Evolutionary conservation across 2,113 vertebrate genomes (phyloP).

Genomic region (Xyrauchen texanus): DNA sequence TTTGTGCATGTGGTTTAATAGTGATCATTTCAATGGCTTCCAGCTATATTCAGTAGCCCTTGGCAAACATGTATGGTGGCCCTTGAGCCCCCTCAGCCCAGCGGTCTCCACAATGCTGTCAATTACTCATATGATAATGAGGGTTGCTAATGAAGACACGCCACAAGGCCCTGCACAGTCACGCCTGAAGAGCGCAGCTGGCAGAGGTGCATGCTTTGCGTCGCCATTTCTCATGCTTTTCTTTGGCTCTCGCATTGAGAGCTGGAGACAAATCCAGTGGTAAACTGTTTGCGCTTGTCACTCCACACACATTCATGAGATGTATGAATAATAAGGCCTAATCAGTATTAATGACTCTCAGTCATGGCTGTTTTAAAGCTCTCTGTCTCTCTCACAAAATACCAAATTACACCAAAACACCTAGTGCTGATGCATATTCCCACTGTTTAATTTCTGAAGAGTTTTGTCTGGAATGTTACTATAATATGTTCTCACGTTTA

Average conservation of each 20-base stretch:
- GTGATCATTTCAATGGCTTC: conserved; percentile 48
- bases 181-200: conserved; percentile 47
- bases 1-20: neutral
- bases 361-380: conserved; percentile 64
- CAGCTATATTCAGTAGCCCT: conserved; percentile 64
- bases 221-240: conserved; percentile 14
- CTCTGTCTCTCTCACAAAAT: conserved; percentile 60
- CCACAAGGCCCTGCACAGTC: neutral
- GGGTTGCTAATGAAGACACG: conserved; percentile 50
- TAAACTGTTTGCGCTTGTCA: conserved; percentile 52
- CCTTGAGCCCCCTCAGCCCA: conserved; percentile 71
- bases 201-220: conserved; percentile 50
- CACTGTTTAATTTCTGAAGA: conserved; percentile 57
- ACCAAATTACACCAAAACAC: conserved; percentile 67
- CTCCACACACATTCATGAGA: conserved; percentile 66
- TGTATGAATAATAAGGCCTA: conserved; percentile 59
- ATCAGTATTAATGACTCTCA: conserved; percentile 69
- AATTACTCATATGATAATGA: conserved; percentile 75
- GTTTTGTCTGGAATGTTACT: neutral
- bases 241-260: conserved; percentile 36
- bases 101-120: conserved; percentile 70
- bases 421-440: conserved; percentile 24
- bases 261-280: conserved; percentile 6
- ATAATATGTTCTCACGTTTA: conserved; percentile 5
- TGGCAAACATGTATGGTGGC: conserved; percentile 67